These are phyloP conservation scores for Melanotaenia trifasciata DNA, from an alignment of 2,797 vertebrate species.

Conservation along the genomic window DNA sequence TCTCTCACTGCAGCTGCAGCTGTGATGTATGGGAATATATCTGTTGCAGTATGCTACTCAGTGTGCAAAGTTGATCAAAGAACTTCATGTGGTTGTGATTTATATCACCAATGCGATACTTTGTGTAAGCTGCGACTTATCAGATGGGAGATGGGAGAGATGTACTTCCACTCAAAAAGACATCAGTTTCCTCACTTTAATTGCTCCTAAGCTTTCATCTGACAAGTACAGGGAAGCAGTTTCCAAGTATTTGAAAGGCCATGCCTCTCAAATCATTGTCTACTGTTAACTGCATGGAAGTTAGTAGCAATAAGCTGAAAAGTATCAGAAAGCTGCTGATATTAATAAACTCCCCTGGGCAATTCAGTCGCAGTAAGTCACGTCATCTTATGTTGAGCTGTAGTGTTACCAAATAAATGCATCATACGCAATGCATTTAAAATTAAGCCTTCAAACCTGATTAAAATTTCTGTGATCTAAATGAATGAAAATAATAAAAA, in stretches of 20 bases:
- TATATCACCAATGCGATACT: conserved; percentile 1
- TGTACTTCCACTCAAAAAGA: background rate
- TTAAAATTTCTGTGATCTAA: too few relatives aligned
- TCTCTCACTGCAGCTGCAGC: conserved; percentile 33
- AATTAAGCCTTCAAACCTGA: too few relatives aligned
- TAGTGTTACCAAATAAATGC: background rate
- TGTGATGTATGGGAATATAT: conserved; percentile 34
- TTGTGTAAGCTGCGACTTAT: conserved; percentile 17
- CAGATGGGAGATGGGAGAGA: conserved; percentile 10
- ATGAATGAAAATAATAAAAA: too few relatives aligned
- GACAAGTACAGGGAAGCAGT: conserved; percentile 20
- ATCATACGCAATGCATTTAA: background rate
- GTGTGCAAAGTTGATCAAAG: conserved; percentile 11
- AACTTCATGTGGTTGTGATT: conserved; percentile 20
- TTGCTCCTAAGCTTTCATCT: conserved; percentile 19
- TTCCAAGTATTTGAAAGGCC: conserved; percentile 10
- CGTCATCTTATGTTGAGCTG: background rate
- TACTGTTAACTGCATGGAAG: conserved; percentile 15
- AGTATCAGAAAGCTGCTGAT: conserved; percentile 21
- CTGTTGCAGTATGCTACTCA: conserved; percentile 3
- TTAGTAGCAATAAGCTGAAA: background rate
- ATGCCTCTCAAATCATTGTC: conserved; percentile 17
- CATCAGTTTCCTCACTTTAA: conserved; percentile 16
- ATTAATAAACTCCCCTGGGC: conserved; percentile 25
- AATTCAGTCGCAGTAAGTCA: background rate